Base-by-base conservation (phyloP, 2,888 invertebrate genomes). In the Aphrophora alni region DNA sequence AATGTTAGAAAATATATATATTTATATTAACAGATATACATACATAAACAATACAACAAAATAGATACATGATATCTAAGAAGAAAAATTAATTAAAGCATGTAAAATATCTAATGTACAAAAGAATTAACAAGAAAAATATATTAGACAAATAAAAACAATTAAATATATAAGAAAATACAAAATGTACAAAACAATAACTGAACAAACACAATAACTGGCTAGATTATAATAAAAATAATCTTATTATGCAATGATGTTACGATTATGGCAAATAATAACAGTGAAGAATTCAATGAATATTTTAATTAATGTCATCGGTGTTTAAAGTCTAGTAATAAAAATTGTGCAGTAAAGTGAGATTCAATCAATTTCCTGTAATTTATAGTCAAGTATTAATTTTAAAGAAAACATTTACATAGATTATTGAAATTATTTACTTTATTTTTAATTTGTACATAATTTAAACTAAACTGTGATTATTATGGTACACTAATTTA, bases 91-190 rank as follows among this genome's bases (percentile, higher is more conserved):
- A 79, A 74, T 79, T 26, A 8, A 59, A 59, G 59, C 59, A 59
- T 21, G 21, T 59, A 59, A 59, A 59, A 59, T 59, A 59, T 59
- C 12, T 21, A 44, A 14, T 44, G 2, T 73, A 72, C 72, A 79
- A 74, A 79, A 79, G 33, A 79, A 79, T 38, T 79, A 79, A 79
- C 78, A 74, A 68, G 44, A 68, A 59, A 59, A 79, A 79, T 72
- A 28, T 79, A 74, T 68, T 24, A 74, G 8, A 8, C 3, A 74
- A 12, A 51, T 74, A 73, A 79, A 68, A 79, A 79, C 74, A 74
- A 68, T 68, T 74, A 79, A 79, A 73, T 74, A 79, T 79, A 74
- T 71, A 44, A 74, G 33, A 69, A 74, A 79, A 79, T 79, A 79
- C 78, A 79, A 79, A 75, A 79, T 79, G 68, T 79, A 79, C 78